A percentile compares a stretch with the other conserved stretches of the same genome.
Conservation (phyloP, 92 coral and sea anemone genomes). For the Parazoanthus swiftii region DNA sequence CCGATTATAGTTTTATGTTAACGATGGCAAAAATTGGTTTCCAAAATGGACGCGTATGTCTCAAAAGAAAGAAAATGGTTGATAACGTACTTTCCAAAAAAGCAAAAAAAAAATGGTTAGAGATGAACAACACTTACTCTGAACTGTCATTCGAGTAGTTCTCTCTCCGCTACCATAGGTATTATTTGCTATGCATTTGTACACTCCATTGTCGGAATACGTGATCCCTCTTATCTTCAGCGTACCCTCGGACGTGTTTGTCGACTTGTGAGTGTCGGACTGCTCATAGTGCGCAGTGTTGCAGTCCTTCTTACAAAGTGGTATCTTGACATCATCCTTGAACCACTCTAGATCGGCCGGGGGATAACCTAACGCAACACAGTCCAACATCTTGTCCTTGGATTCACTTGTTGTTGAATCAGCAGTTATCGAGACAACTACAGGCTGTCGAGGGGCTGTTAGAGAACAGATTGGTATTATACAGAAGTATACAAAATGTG, state of each 20-base stretch:
- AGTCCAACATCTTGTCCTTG: background rate
- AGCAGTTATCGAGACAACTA: background rate
- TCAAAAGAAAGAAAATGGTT: too few relatives aligned
- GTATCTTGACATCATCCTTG: conserved; percentile 7
- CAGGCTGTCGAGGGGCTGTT: conserved; percentile 16
- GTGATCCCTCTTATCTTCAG: conserved; percentile 15
- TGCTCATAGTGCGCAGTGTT: background rate
- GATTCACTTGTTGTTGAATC: conserved; percentile 21
- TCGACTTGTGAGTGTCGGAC: background rate
- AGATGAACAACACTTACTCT: conserved; percentile 10
- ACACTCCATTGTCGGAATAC: conserved; percentile 18
- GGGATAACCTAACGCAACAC: conserved; percentile 18
- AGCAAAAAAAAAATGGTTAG: too few relatives aligned
- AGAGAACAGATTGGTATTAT: background rate
- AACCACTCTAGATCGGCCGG: conserved; percentile 22
- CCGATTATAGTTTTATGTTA: too few relatives aligned
- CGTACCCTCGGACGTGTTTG: conserved; percentile 14
- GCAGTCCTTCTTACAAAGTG: conserved; percentile 1
- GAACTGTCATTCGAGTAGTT: conserved; percentile 3
- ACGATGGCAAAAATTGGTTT: too few relatives aligned
- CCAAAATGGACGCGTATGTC: too few relatives aligned
- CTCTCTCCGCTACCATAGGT: background rate
- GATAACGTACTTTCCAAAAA: too few relatives aligned
- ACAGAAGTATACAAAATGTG: too few relatives aligned
- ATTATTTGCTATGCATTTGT: conserved; percentile 6